These are phyloP conservation scores for Leptinotarsa lineolata DNA, from an alignment of 1,140 invertebrate genomes.

Conservation along the genomic window DNA sequence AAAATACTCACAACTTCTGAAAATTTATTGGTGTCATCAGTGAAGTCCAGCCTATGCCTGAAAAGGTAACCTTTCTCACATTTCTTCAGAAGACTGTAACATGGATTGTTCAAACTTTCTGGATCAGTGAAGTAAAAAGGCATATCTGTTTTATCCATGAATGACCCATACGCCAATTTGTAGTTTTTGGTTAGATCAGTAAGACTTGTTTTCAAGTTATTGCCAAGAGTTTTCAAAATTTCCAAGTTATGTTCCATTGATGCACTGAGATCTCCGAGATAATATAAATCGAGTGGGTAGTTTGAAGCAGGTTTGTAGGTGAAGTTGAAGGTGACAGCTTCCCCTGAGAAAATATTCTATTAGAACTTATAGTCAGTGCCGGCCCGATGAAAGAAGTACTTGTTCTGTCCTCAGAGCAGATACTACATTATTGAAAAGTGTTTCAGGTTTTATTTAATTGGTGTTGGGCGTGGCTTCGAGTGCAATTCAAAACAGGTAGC, in stretches of 20 bases:
- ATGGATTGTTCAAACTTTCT: slow-evolving; percentile 45
- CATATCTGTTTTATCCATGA: slow-evolving; percentile 58
- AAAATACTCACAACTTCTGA: slow-evolving; percentile 39
- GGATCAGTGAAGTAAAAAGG: slow-evolving; percentile 59
- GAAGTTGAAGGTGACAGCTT: slow-evolving; percentile 44
- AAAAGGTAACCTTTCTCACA: slow-evolving; percentile 48
- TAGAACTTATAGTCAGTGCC: too few relatives aligned
- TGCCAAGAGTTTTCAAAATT: slow-evolving; percentile 76
- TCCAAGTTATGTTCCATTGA: slow-evolving; percentile 88
- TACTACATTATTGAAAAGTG: too few relatives aligned
- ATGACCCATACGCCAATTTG: slow-evolving; percentile 71
- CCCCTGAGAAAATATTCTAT: too few relatives aligned
- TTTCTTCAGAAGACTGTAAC: slow-evolving; percentile 19
- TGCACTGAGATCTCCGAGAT: slow-evolving; percentile 88
- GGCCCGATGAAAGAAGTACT: too few relatives aligned
- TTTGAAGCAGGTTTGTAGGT: slow-evolving; percentile 65
- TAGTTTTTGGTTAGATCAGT: slow-evolving; percentile 75
- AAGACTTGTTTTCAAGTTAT: slow-evolving; percentile 58
- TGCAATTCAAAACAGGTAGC: too few relatives aligned
- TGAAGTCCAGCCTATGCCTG: slow-evolving; percentile 51
- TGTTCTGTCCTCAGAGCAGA: too few relatives aligned
- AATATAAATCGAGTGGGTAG: slow-evolving; percentile 92
- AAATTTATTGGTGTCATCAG: slow-evolving; percentile 42
- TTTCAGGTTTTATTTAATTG: too few relatives aligned
- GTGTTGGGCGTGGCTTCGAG: too few relatives aligned